These are phyloP conservation scores for Melanaphis sacchari DNA, from an alignment of 1,140 invertebrate species.

Conservation along the genomic window DNA sequence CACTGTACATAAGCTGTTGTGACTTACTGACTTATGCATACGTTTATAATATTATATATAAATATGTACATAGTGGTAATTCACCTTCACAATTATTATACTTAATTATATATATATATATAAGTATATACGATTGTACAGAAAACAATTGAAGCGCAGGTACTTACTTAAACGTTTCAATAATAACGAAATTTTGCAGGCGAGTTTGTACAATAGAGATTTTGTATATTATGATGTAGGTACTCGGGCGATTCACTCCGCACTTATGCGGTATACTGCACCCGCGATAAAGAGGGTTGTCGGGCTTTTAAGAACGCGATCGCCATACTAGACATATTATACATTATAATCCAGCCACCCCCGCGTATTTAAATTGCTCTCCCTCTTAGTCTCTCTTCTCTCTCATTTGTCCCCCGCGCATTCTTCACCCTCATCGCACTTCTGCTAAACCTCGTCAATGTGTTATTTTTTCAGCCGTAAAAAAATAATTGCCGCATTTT, in stretches of 20 bases:
- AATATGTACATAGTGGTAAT: neutral
- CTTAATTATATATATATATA: neutral
- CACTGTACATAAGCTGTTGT: no score
- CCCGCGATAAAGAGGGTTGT: neutral
- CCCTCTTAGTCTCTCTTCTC: no score
- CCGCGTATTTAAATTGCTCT: neutral
- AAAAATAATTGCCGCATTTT: slow-evolving; percentile 54
- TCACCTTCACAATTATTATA: neutral
- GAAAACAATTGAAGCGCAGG: neutral
- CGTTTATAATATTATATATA: no score
- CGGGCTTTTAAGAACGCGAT: slow-evolving; percentile 7
- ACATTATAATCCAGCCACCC: neutral
- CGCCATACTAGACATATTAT: slow-evolving; percentile 25
- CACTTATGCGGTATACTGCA: neutral
- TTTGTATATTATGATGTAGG: slow-evolving; percentile 11
- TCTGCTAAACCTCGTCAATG: neutral
- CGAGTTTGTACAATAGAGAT: slow-evolving; percentile 32
- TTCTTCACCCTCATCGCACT: neutral
- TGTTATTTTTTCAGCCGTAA: slow-evolving; percentile 56
- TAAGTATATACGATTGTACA: neutral
- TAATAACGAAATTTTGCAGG: neutral
- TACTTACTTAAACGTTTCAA: slow-evolving; percentile 29
- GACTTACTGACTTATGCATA: no score
- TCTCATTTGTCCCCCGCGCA: no score
- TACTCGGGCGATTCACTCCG: neutral